Base-by-base conservation (phyloP, 2,797 vertebrate genomes). In the Peromyscus nudipes region DNA sequence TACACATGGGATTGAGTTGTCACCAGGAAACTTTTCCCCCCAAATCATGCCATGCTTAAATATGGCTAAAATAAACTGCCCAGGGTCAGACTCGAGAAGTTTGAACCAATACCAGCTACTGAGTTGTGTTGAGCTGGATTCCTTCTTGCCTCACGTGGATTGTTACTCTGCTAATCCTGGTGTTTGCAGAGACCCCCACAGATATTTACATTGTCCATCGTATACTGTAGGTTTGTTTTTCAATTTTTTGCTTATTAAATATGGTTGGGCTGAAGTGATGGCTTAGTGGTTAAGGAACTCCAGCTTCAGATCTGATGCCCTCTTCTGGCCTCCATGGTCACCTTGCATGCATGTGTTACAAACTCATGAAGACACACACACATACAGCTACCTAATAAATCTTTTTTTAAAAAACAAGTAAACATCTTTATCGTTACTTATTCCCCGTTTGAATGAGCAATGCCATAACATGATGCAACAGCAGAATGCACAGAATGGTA, bases 361-460 rank as follows among this genome's bases (percentile, higher is more conserved):
- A 69, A 57, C 25, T 55, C 25, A 73, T 27, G 31, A 67, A 86
- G 64, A 64, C 65, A 16, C 46, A 37, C 13, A n/a, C 31, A 27
- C 64, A 55, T 37, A n/a, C 12, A 71, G 13, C 49, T 73, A 87
- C 40, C 29, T 57, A 29, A 87, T 40, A 40, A 40, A 29, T 73
- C 14, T 37, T 34, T 31, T 29, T 65, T n/a, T 27, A n/a, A n/a
- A 69, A 75, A 75, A 5, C 43, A 85, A 52, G 46, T n/a, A 69
- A 86, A 86, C 21, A 16, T 27, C 21, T 90, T 96, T 49, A 94
- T 49, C 0, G 12, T 79, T 89, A 27, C 79, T 73, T 87, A n/a
- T 88, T 89, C 40, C 19, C 23, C 34, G 29, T 92, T 81, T 89
- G n/a, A 84, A 67, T 88, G 55, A 88, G 9, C 89, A 83, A 71